Percentiles rank a stretch among this genome's conserved stretches.
Evolutionary conservation across 2,888 invertebrate species (phyloP).

Genomic region (Acanthosepion lycidas): DNA sequence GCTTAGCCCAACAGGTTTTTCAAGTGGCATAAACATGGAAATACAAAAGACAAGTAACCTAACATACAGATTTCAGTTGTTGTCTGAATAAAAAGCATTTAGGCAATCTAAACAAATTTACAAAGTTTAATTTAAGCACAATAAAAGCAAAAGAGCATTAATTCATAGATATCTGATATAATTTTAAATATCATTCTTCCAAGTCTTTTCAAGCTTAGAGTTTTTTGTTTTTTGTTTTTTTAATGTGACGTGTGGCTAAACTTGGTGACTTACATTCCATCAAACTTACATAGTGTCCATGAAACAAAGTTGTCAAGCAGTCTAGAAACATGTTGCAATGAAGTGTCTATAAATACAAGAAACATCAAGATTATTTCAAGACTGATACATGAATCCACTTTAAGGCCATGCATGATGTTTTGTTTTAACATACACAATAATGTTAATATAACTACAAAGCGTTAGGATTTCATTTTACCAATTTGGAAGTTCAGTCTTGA

Average conservation of each 20-base stretch:
- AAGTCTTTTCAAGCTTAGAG: neutral
- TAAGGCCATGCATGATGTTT: neutral
- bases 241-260: neutral
- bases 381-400: neutral
- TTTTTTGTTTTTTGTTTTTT: neutral
- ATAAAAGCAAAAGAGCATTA: neutral
- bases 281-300: neutral
- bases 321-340: constrained; percentile 15
- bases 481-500: neutral
- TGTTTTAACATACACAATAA: neutral
- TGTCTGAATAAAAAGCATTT: neutral
- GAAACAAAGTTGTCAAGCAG: neutral
- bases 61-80: neutral
- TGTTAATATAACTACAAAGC: neutral
- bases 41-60: neutral
- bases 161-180: neutral
- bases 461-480: neutral
- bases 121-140: neutral
- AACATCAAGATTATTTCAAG: constrained; percentile 33
- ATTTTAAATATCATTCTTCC: neutral
- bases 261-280: constrained; percentile 23
- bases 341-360: neutral
- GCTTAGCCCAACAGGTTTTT: neutral
- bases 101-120: neutral
- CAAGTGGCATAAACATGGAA: neutral